Percentiles rank a stretch among this genome's conserved stretches.
These are phyloP conservation scores for Pluvialis apricaria DNA, from an alignment of 2,113 vertebrate species.

Conservation along the genomic window DNA sequence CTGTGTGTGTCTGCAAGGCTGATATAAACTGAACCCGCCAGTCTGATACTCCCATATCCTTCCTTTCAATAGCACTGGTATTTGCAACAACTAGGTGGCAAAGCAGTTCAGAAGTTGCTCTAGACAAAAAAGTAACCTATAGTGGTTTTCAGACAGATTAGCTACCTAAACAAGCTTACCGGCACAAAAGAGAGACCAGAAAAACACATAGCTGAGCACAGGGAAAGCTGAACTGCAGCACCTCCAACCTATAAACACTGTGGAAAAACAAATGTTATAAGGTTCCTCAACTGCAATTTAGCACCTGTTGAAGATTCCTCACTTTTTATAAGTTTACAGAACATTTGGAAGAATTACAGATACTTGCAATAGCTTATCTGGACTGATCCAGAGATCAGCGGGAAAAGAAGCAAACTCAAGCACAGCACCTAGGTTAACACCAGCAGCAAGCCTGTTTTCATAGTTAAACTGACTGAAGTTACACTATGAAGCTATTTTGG, in stretches of 20 bases:
- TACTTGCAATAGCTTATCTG: not conserved
- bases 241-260: not conserved
- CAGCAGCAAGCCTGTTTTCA: not conserved
- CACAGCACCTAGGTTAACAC: not conserved
- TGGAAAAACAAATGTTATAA: not conserved
- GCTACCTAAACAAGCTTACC: not conserved
- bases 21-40: not conserved
- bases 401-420: not conserved
- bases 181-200: not conserved
- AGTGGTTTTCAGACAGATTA: not conserved
- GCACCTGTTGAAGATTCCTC: not conserved
- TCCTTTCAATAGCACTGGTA: not conserved
- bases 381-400: not conserved
- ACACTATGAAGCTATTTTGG: not conserved
- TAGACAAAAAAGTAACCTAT: not conserved
- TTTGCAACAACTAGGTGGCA: not conserved
- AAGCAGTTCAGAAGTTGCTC: not conserved
- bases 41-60: not conserved
- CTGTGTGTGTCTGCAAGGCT: not conserved
- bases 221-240: not conserved
- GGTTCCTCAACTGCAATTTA: not conserved
- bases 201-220: not conserved
- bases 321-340: not conserved
- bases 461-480: not conserved
- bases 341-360: not conserved